Evolutionary conservation across 2,113 vertebrate species (phyloP).

Genomic region (Cairina moschata): DNA sequence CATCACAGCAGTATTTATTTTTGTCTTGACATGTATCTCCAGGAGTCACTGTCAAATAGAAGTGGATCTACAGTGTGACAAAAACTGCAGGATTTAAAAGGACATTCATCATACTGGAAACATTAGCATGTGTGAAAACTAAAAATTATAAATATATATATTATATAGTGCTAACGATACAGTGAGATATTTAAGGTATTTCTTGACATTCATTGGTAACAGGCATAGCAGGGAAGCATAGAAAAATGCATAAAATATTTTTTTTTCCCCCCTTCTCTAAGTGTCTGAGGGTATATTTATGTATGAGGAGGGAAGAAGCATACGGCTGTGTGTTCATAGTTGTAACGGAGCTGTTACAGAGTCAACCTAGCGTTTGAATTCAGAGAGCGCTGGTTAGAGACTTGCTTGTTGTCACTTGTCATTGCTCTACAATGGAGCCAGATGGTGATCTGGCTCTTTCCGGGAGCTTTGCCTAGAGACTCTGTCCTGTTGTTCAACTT

Average conservation of each 20-base stretch:
- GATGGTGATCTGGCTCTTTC: slow-evolving; percentile 62
- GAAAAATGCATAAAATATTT: background rate
- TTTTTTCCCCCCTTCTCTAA: slow-evolving; percentile 10
- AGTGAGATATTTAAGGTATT: slow-evolving; percentile 9
- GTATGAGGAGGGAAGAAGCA: background rate
- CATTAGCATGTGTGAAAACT: slow-evolving; percentile 45
- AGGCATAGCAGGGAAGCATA: background rate
- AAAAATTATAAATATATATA: slow-evolving; percentile 12
- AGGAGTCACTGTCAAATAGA: slow-evolving; percentile 42
- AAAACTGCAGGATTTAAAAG: slow-evolving; percentile 45
- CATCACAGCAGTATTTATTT: slow-evolving; percentile 60
- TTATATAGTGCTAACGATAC: slow-evolving; percentile 33
- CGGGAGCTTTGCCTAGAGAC: slow-evolving; percentile 26
- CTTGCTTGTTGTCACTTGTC: background rate
- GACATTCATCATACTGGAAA: slow-evolving; percentile 24
- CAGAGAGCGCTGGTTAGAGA: background rate
- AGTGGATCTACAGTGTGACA: background rate
- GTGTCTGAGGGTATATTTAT: background rate
- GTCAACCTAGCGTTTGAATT: background rate
- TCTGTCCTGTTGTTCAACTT: background rate
- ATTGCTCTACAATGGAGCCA: slow-evolving; percentile 42
- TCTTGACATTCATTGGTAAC: background rate
- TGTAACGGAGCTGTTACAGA: background rate
- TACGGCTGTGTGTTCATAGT: slow-evolving; percentile 8
- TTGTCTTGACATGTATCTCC: slow-evolving; percentile 42